Base-by-base conservation (phyloP, 2,888 invertebrate genomes). In the Drosophila robusta region DNA sequence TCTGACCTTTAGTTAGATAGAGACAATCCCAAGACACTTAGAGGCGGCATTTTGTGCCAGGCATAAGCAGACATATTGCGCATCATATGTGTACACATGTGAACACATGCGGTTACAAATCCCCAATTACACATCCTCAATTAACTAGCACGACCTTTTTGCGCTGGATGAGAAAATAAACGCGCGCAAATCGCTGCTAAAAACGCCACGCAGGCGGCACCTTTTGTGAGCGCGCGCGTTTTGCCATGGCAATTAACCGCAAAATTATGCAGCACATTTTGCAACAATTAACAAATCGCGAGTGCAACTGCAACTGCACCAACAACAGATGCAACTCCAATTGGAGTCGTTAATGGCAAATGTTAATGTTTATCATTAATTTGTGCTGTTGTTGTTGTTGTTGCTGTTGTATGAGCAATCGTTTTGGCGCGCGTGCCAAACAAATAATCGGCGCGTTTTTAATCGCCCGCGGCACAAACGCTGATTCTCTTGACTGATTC, bases 221-320 rank as follows among this genome's bases (percentile, higher is more conserved):
- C 89, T 86, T 83, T 88, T 80, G 80, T 49, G 54, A 18, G 29
- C 18, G 75, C 41, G 50, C 57, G 47, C 80, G 88, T 73, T 83
- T 83, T 69, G 58, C 63, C 65, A 62, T 60, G 39, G 75, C 87
- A 88, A 83, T 83, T 83, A 83, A 75, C 63, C 80, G 69, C 60
- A 77, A 83, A 83, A 83, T 82, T 87, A 87, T 83, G 86, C 86
- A 73, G 69, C 80, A 69, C 66, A 65, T 76, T 84, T 76, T 87
- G 80, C 74, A 88, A 84, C 84, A 88, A 83, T 83, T 83, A 88
- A 70, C 70, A 83, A 79, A 87, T 75, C 82, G 80, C 77, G 75
- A 77, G 18, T 44, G 32, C 72, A 64, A 46, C 44, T 49, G 57
- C 68, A 52, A 47, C 49, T 4, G 34, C 70, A 57, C 54, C 46